Evolutionary conservation across 2,888 invertebrate genomes (phyloP).

Genomic region (Cyclophora albipunctata): DNA sequence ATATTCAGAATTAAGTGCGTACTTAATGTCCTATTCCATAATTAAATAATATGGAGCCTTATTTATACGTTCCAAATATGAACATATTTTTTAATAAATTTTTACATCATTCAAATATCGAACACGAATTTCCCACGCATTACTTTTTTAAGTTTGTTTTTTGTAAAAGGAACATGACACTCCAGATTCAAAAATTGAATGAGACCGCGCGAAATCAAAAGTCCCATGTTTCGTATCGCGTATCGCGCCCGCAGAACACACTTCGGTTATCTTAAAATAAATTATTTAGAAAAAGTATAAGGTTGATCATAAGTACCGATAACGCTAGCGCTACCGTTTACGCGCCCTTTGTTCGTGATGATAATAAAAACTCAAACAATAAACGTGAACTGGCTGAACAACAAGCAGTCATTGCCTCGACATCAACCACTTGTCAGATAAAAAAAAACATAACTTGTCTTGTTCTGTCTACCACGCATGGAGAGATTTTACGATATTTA

Average conservation of each 20-base stretch:
- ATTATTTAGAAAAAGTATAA: constrained; percentile 46
- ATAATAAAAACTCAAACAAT: constrained; percentile 71
- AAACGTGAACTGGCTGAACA: constrained; percentile 31
- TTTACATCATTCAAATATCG: no score
- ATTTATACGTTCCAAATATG: no score
- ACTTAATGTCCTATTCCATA: no score
- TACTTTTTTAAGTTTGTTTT: constrained; percentile 1
- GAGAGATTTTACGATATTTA: no score
- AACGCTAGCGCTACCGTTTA: constrained; percentile 73
- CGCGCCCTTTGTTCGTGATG: constrained; percentile 62
- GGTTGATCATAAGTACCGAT: constrained; percentile 70
- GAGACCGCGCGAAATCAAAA: constrained; percentile 44
- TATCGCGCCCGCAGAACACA: constrained; percentile 49
- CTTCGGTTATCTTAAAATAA: constrained; percentile 46
- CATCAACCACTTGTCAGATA: constrained; percentile 55
- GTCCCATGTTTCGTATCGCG: constrained; percentile 44
- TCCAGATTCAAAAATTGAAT: constrained; percentile 33
- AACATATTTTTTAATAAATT: no score
- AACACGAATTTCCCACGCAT: no score
- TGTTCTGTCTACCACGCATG: background rate
- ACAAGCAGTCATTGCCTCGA: constrained; percentile 51
- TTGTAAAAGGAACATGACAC: constrained; percentile 42
- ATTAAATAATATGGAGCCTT: no score
- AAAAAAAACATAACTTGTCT: constrained; percentile 21
- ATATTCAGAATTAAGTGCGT: no score